Conservation (phyloP, 2,113 vertebrate species). For the Toxotes jaculatrix region DNA sequence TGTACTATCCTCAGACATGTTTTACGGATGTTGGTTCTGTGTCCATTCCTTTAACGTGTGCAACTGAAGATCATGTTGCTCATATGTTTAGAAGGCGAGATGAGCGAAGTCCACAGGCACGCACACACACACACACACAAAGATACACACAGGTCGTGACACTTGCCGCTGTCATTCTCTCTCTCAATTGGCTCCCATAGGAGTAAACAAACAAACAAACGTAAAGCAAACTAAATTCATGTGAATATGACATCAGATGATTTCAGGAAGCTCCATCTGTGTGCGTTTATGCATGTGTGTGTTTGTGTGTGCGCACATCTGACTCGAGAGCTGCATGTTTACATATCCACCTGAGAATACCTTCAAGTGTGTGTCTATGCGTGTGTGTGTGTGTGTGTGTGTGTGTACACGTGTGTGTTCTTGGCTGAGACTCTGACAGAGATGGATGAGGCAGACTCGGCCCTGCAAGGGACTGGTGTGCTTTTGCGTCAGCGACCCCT, state of each 20-base stretch:
- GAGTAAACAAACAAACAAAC: slow-evolving; percentile 6
- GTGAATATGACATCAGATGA: slow-evolving; percentile 52
- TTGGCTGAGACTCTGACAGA: slow-evolving; percentile 65
- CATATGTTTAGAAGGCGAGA: neutral
- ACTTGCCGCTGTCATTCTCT: slow-evolving; percentile 40
- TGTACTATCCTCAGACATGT: neutral
- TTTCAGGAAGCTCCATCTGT: slow-evolving; percentile 22
- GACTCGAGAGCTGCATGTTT: slow-evolving; percentile 14
- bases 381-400: slow-evolving; percentile 12
- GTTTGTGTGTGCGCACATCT: neutral
- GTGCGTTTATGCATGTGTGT: slow-evolving; percentile 22
- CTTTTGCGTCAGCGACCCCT: slow-evolving; percentile 66
- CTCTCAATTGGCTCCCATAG: slow-evolving; percentile 31
- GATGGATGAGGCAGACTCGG: slow-evolving; percentile 61
- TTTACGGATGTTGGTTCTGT: neutral
- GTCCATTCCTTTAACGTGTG: neutral
- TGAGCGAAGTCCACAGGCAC: neutral
- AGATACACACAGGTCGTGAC: neutral
- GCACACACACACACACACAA: neutral
- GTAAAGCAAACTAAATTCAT: slow-evolving; percentile 26
- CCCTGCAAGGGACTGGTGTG: slow-evolving; percentile 47
- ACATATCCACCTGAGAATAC: neutral
- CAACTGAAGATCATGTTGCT: neutral
- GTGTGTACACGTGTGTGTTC: slow-evolving; percentile 27
- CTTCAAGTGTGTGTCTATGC: slow-evolving; percentile 5